These are phyloP conservation scores for Protomyctophum bolini DNA, from an alignment of 2,113 vertebrate genomes.

Conservation along the genomic window DNA sequence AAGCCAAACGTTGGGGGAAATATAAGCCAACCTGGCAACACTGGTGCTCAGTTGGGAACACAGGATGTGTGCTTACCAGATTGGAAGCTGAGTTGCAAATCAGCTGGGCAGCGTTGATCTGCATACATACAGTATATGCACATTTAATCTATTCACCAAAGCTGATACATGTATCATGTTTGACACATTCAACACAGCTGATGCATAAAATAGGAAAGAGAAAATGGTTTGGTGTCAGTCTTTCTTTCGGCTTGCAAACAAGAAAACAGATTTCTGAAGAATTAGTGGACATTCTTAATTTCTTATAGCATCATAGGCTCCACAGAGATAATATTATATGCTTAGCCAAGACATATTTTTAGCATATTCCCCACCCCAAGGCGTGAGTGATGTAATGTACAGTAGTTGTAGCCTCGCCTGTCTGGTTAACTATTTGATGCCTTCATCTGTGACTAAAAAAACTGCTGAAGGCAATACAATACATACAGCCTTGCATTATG, in stretches of 20 bases:
- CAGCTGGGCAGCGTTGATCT: neutral
- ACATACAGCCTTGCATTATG: conserved; percentile 7
- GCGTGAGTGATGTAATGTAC: conserved; percentile 2
- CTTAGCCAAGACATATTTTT: conserved; percentile 10
- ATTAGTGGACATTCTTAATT: neutral
- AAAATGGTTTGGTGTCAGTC: conserved; percentile 24
- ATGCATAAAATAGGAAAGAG: conserved; percentile 52
- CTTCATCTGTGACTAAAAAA: conserved; percentile 12
- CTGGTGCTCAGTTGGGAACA: neutral
- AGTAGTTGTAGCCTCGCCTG: conserved; percentile 7
- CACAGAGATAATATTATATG: conserved; percentile 5
- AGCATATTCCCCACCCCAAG: neutral
- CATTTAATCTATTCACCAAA: neutral
- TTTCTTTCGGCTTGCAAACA: conserved; percentile 6
- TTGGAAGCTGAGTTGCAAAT: neutral
- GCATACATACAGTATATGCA: no score
- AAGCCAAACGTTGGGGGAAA: no score
- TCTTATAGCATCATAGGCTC: neutral
- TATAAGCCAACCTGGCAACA: neutral
- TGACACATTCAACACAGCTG: conserved; percentile 1
- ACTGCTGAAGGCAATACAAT: conserved; percentile 6
- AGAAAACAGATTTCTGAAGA: neutral
- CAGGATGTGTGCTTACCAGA: neutral
- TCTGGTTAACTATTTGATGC: conserved; percentile 17
- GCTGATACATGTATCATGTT: neutral